A percentile compares a stretch with the other conserved stretches of the same genome.
These are phyloP conservation scores for Pachycephala philippinensis DNA, from an alignment of 2,113 vertebrate species.

Conservation along the genomic window DNA sequence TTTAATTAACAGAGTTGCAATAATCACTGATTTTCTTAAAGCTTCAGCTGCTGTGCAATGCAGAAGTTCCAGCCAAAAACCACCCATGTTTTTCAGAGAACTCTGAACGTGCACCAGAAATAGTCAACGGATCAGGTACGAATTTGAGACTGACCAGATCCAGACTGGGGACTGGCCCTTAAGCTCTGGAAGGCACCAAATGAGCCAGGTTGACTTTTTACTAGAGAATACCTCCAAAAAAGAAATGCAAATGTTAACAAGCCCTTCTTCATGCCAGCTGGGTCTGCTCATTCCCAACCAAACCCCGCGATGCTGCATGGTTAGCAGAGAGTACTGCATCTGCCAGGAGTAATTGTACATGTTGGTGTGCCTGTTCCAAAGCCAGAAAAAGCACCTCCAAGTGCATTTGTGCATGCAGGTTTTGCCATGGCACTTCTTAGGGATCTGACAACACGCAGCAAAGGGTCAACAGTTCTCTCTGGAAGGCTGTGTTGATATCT, in stretches of 20 bases:
- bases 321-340: neutral
- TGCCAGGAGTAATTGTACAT: neutral
- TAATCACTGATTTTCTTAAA: neutral
- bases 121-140: neutral
- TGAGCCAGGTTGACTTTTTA: neutral
- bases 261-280: neutral
- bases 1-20: neutral
- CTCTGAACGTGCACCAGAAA: neutral
- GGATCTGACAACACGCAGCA: neutral
- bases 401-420: neutral
- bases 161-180: neutral
- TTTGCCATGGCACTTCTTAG: neutral
- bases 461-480: slow-evolving; percentile 42
- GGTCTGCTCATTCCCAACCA: neutral
- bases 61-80: neutral
- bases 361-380: neutral
- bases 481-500: slow-evolving; percentile 35
- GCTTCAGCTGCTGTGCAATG: neutral
- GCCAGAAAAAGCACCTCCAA: neutral
- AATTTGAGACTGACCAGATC: neutral
- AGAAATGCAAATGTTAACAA: neutral
- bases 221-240: neutral
- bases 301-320: accelerated
- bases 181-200: neutral
- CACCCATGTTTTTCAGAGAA: neutral